Evolutionary conservation across 2,888 invertebrate genomes (phyloP).

Genomic region (Caenorhabditis uteleia): DNA sequence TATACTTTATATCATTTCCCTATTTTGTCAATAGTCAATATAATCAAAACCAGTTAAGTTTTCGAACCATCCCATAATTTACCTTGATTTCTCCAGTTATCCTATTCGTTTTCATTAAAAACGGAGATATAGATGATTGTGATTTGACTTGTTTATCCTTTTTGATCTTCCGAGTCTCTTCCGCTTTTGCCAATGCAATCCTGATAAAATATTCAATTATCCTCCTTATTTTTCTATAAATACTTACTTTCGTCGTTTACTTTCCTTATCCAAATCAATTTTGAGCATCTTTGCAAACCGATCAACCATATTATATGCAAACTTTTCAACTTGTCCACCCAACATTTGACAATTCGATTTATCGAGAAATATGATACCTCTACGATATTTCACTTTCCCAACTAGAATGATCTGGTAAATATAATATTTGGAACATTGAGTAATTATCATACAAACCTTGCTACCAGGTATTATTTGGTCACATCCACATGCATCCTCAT

Average conservation of each 20-base stretch:
- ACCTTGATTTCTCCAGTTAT: neutral
- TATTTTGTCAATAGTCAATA: neutral
- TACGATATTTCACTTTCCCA: conserved; percentile 16
- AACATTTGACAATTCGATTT: conserved; percentile 15
- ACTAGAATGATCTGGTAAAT: conserved; percentile 12
- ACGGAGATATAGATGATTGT: conserved; percentile 28
- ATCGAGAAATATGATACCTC: conserved; percentile 15
- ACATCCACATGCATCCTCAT: conserved; percentile 12
- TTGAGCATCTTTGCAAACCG: conserved; percentile 8
- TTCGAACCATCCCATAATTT: neutral
- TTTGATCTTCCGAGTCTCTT: neutral
- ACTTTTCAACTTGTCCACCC: conserved; percentile 11
- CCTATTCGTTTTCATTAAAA: conserved; percentile 18
- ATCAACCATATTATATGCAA: conserved; percentile 6
- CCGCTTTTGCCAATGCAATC: conserved; percentile 7
- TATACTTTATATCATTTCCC: neutral
- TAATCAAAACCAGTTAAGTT: too few species aligned
- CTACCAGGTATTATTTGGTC: conserved; percentile 5
- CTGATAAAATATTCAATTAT: neutral
- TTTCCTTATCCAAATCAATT: conserved; percentile 22
- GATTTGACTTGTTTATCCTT: conserved; percentile 1
- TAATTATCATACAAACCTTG: conserved; percentile 2
- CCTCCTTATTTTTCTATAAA: neutral
- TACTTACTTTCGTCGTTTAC: conserved; percentile 15
- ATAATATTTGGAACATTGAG: neutral